A percentile compares a stretch with the other conserved stretches of the same genome.
phyloP scores from a whole-genome alignment of 2,888 invertebrate species.

The Bruchidius siliquastri region DNA sequence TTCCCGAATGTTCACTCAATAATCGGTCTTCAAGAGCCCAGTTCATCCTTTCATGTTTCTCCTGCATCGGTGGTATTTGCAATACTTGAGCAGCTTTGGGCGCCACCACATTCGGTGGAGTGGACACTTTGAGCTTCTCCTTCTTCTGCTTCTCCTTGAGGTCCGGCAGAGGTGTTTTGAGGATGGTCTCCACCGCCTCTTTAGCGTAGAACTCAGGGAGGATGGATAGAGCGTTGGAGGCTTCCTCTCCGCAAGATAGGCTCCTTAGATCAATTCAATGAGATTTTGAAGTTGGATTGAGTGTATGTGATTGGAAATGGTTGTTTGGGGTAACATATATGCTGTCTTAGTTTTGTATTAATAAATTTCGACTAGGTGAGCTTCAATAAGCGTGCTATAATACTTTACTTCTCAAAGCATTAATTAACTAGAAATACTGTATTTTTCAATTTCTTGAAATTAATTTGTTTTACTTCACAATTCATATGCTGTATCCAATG shows the following conservation, averaged over 20 bases:
- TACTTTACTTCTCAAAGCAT: too few relatives aligned
- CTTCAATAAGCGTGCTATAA: too few relatives aligned
- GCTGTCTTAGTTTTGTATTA: too few relatives aligned
- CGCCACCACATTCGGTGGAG: slow-evolving; percentile 53
- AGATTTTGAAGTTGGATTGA: too few relatives aligned
- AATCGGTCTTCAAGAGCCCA: background rate
- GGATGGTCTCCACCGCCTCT: slow-evolving; percentile 36
- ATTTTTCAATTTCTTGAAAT: too few relatives aligned
- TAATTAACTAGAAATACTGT: too few relatives aligned
- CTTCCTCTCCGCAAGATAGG: slow-evolving; percentile 7
- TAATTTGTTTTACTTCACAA: too few relatives aligned
- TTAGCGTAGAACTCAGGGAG: slow-evolving; percentile 11
- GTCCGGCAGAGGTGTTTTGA: slow-evolving; percentile 40
- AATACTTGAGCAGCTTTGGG: slow-evolving; percentile 60
- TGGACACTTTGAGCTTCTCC: slow-evolving; percentile 29
- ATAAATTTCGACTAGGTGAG: too few relatives aligned
- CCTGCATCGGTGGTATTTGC: slow-evolving; percentile 52
- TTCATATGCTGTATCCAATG: too few relatives aligned
- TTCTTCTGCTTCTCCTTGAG: slow-evolving; percentile 22
- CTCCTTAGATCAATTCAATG: slow-evolving; percentile 12
- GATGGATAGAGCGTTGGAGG: slow-evolving; percentile 6
- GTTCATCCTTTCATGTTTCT: slow-evolving; percentile 17
- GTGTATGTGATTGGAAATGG: too few relatives aligned
- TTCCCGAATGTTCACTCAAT: slow-evolving; percentile 8
- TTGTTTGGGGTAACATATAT: too few relatives aligned